Base-by-base conservation (phyloP, 2,113 vertebrate species). In the Callopanchax toddi region DNA sequence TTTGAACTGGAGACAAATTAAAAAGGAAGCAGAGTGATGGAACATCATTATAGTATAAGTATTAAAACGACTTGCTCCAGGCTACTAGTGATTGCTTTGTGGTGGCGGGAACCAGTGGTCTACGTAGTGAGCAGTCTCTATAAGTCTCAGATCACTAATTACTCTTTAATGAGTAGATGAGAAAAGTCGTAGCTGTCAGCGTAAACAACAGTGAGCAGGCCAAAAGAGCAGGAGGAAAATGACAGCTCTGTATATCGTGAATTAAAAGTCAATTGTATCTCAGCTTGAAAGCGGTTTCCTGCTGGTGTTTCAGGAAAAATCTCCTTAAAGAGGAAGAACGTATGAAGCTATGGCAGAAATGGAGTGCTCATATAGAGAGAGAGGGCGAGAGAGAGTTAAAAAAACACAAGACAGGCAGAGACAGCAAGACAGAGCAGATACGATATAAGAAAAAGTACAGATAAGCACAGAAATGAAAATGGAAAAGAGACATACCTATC, bases 141-240 rank as follows among this genome's bases (percentile, higher is more conserved):
- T 79, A 75, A 29, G n/a, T 76, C 46, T 21, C 69, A 77, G 81
- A 86, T 82, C 65, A 55, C 82, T 86, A 85, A 88, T 90, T 85
- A 88, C 78, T 82, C 84, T 87, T 90, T 85, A 89, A 88, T 87
- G 77, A 83, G 63, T 50, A 63, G 76, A 82, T 71, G 70, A 87
- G 67, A 58, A 74, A 79, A 83, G 67, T 60, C 53, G 73, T 57
- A 46, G 70, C 75, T 83, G 79, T 85, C 75, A 85, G 68, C 83
- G 73, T 86, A 88, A 89, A 88, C 85, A 84, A 55, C 43, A 21
- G 54, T 45, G 77, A 79, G 52, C 16, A 48, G 55, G 62, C 58
- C 64, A 61, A 40, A 26, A 25, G 54, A 49, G 43, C 13, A 32
- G 54, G 73, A 43, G 15, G 42, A 36, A 44, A 57, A 15, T 17